These are phyloP conservation scores for Drosophila orena DNA, from an alignment of 1,140 invertebrate species.

Conservation along the genomic window DNA sequence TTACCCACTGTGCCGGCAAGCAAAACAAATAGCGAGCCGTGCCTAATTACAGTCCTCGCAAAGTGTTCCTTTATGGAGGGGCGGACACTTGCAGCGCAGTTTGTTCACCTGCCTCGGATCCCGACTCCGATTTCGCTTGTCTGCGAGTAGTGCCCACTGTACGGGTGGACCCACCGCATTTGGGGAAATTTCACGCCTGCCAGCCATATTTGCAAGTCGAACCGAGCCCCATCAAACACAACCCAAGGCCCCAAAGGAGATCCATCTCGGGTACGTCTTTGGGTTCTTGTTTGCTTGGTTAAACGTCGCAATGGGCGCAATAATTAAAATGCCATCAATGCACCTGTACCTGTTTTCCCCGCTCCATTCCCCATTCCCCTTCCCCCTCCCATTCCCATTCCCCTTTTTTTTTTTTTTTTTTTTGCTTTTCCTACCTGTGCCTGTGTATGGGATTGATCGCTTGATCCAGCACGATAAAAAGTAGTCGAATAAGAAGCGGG, in stretches of 20 bases:
- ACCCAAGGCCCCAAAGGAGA: neutral
- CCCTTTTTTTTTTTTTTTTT: too few species aligned
- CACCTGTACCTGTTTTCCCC: conserved; percentile 38
- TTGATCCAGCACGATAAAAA: conserved; percentile 62
- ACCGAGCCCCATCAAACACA: neutral
- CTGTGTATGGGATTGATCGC: conserved; percentile 36
- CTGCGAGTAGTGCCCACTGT: conserved; percentile 22
- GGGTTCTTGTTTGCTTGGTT: conserved; percentile 40
- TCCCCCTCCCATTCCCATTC: neutral
- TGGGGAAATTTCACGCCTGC: conserved; percentile 71
- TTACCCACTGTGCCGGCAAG: conserved; percentile 13
- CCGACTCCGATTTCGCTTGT: neutral
- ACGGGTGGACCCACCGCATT: conserved; percentile 40
- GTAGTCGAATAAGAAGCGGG: conserved; percentile 29
- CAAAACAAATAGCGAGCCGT: conserved; percentile 71
- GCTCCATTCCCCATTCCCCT: conserved; percentile 8
- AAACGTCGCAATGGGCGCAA: conserved; percentile 37
- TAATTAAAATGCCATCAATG: conserved; percentile 79
- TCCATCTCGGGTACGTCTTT: neutral
- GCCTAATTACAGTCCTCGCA: conserved; percentile 70
- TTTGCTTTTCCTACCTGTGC: conserved; percentile 19
- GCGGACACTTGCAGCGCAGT: conserved; percentile 74
- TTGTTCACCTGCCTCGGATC: conserved; percentile 70
- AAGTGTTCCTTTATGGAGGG: conserved; percentile 72
- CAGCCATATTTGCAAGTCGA: conserved; percentile 65